Conservation (phyloP, 2,888 invertebrate genomes). For the Drosophila borealis region DNA sequence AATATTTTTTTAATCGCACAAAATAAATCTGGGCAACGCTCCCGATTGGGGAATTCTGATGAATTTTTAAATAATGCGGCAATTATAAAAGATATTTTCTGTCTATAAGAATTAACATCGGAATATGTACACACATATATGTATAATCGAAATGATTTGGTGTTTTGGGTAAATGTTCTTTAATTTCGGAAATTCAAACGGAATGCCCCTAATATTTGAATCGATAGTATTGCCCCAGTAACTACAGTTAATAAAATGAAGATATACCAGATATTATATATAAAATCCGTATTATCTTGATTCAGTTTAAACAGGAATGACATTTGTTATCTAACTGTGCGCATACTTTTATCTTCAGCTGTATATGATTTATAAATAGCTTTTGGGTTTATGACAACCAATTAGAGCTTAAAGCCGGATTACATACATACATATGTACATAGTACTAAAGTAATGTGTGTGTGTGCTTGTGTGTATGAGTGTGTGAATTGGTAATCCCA, state of each 20-base stretch:
- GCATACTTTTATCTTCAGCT: constrained; percentile 36
- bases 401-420: constrained; percentile 52
- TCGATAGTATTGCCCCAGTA: no score
- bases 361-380: constrained; percentile 44
- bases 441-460: constrained; percentile 6
- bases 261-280: no score
- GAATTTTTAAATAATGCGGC: constrained; percentile 9
- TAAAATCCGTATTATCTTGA: neutral
- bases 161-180: neutral
- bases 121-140: no score
- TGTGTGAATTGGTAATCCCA: constrained; percentile 17
- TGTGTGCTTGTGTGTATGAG: neutral
- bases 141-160: neutral
- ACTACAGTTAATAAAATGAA: no score
- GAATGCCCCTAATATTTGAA: neutral
- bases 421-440: constrained; percentile 45
- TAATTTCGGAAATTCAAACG: neutral
- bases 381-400: constrained; percentile 39
- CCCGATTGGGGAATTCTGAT: constrained; percentile 21
- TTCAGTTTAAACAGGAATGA: neutral
- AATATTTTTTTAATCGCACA: constrained; percentile 18
- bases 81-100: constrained; percentile 8
- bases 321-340: constrained; percentile 5
- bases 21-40: neutral
- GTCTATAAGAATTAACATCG: neutral